Conservation (phyloP, 2,888 invertebrate species). For the Latrodectus elegans region DNA sequence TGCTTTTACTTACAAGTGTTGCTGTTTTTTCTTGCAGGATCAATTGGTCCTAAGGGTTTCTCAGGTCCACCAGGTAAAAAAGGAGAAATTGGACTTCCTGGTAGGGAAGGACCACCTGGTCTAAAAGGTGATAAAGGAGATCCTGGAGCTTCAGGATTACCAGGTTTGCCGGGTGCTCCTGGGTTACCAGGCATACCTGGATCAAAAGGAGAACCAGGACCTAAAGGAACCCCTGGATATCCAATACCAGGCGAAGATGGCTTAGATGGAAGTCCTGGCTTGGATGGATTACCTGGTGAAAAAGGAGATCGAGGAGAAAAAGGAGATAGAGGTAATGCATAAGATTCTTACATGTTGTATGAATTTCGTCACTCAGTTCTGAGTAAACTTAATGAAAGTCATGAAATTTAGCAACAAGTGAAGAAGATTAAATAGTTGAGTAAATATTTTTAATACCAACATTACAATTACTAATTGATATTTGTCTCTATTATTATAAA, state of each 20-base stretch:
- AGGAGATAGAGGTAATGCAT: slow-evolving; percentile 65
- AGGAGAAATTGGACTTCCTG: slow-evolving; percentile 49
- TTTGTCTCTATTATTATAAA: too few species aligned
- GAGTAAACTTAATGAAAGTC: too few species aligned
- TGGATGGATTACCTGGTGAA: slow-evolving; percentile 79
- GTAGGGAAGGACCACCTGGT: slow-evolving; percentile 82
- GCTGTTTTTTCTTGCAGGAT: slow-evolving; percentile 26
- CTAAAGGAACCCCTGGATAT: slow-evolving; percentile 65
- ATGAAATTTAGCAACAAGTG: too few species aligned
- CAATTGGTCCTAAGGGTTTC: slow-evolving; percentile 83
- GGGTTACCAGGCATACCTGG: slow-evolving; percentile 78
- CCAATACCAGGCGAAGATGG: slow-evolving; percentile 61
- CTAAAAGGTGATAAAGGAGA: slow-evolving; percentile 80
- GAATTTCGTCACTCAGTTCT: too few species aligned
- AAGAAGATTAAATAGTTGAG: too few species aligned
- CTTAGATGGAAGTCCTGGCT: slow-evolving; percentile 62
- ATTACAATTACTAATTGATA: too few species aligned
- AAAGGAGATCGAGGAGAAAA: slow-evolving; percentile 62
- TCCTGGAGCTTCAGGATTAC: slow-evolving; percentile 78
- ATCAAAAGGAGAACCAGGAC: slow-evolving; percentile 78
- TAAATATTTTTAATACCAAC: too few species aligned
- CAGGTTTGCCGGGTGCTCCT: slow-evolving; percentile 78
- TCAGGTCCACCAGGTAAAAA: slow-evolving; percentile 85
- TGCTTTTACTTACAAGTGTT: not conserved
- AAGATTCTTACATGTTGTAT: not conserved